Percentiles rank a stretch among this genome's conserved stretches.
Evolutionary conservation across 2,113 vertebrate species (phyloP).

Genomic region (Dipodomys spectabilis): DNA sequence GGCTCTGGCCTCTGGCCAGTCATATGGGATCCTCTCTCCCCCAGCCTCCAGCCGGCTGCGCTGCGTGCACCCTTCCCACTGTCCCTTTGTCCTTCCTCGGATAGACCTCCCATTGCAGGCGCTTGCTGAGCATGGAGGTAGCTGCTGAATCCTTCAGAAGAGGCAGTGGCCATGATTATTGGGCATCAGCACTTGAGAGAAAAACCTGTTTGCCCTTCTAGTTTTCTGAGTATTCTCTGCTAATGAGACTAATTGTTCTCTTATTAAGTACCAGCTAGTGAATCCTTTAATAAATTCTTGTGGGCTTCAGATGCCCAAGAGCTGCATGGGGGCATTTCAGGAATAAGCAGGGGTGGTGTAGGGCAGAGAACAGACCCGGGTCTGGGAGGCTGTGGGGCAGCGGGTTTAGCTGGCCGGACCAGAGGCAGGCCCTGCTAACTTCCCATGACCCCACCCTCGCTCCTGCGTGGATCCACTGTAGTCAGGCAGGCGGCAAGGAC

Average conservation of each 20-base stretch:
- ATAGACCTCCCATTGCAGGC: background rate
- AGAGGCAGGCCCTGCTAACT: too few relatives aligned
- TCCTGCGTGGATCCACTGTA: too few relatives aligned
- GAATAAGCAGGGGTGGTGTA: background rate
- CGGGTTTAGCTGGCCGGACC: too few relatives aligned
- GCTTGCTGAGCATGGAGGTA: too few relatives aligned
- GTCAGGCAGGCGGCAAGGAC: background rate
- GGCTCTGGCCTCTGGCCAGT: background rate
- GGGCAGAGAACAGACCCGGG: background rate
- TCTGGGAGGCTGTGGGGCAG: too few relatives aligned
- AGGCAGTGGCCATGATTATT: background rate
- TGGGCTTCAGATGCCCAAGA: background rate
- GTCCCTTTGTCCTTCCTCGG: too few relatives aligned
- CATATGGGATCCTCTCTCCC: accelerated
- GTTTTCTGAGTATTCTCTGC: background rate
- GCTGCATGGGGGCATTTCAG: background rate
- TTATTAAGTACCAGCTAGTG: background rate
- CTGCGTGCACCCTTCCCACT: background rate
- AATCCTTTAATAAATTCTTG: slow-evolving; percentile 1
- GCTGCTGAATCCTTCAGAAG: background rate
- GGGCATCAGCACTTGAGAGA: background rate
- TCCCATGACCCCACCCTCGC: too few relatives aligned
- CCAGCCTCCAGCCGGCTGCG: accelerated
- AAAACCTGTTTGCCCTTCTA: background rate
- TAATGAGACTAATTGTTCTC: background rate